Conservation (phyloP, 2,888 invertebrate genomes). For the Noctua comes region DNA sequence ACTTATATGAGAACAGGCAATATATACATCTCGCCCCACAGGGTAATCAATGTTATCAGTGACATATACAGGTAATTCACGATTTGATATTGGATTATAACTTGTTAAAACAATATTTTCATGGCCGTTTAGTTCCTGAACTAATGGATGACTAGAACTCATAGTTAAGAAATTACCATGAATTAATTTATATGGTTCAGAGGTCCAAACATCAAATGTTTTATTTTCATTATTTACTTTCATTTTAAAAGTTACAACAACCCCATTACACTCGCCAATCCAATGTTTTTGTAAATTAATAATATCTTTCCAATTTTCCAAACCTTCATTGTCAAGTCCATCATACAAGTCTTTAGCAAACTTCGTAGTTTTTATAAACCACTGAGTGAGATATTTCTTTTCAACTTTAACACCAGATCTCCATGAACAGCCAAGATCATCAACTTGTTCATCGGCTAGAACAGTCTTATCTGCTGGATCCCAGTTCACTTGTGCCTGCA, state of each 20-base stretch:
- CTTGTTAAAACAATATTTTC: constrained; percentile 77
- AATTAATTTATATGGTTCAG: constrained; percentile 93
- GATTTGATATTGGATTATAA: constrained; percentile 93
- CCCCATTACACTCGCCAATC: constrained; percentile 96
- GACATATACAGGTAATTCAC: constrained; percentile 92
- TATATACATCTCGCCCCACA: constrained; percentile 92
- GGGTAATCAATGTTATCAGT: constrained; percentile 91
- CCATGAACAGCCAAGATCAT: constrained; percentile 97
- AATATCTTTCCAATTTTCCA: constrained; percentile 96
- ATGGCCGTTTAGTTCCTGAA: constrained; percentile 72
- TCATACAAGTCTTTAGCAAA: constrained; percentile 93
- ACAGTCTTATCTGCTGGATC: constrained; percentile 99
- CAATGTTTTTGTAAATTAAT: constrained; percentile 96
- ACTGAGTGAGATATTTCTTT: constrained; percentile 96
- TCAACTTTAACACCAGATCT: constrained; percentile 98
- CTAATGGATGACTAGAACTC: constrained; percentile 75
- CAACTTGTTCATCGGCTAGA: constrained; percentile 99
- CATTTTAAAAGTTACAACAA: constrained; percentile 92
- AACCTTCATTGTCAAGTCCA: constrained; percentile 92
- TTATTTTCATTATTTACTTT: constrained; percentile 73
- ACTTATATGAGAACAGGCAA: constrained; percentile 92
- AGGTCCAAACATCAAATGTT: constrained; percentile 93
- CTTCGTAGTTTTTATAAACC: constrained; percentile 97
- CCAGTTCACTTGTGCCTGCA: constrained; percentile 98
- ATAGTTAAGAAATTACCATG: constrained; percentile 93